A percentile compares a stretch with the other conserved stretches of the same genome.
Conservation (phyloP, 1,140 invertebrate genomes). For the Manduca sexta region DNA sequence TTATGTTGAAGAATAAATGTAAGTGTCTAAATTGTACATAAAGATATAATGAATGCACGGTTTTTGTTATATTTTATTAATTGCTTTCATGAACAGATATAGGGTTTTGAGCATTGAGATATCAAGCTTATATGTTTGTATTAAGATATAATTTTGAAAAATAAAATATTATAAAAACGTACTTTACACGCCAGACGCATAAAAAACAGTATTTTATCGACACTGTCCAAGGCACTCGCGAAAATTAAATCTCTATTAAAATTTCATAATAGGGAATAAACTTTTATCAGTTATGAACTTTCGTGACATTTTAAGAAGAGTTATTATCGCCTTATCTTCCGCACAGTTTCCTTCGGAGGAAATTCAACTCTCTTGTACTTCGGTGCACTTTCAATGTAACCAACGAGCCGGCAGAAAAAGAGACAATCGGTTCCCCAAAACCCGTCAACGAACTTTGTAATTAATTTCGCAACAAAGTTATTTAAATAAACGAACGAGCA, state of each 20-base stretch:
- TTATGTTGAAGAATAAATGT: no score
- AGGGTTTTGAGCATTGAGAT: no score
- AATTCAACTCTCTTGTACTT: slow-evolving; percentile 45
- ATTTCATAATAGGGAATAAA: slow-evolving; percentile 64
- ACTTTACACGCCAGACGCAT: no score
- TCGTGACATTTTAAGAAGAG: slow-evolving; percentile 64
- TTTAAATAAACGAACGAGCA: slow-evolving; percentile 15
- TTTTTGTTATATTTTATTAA: no score
- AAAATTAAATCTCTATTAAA: slow-evolving; percentile 69
- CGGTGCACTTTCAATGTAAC: slow-evolving; percentile 54
- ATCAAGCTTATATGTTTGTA: no score
- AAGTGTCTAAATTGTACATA: no score
- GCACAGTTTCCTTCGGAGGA: slow-evolving; percentile 36
- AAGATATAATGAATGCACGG: no score
- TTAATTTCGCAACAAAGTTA: slow-evolving; percentile 11
- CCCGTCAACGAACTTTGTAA: slow-evolving; percentile 1
- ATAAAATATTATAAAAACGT: no score
- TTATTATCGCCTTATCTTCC: slow-evolving; percentile 66
- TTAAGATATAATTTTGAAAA: no score
- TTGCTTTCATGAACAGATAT: no score
- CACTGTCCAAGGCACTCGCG: slow-evolving; percentile 26
- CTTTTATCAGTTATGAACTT: slow-evolving; percentile 71
- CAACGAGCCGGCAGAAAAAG: slow-evolving; percentile 5
- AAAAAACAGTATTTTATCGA: slow-evolving; percentile 14
- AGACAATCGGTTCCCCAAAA: slow-evolving; percentile 9